Evolutionary conservation across 2,797 vertebrate species (phyloP).

Genomic region (Pteronotus mesoamericanus): DNA sequence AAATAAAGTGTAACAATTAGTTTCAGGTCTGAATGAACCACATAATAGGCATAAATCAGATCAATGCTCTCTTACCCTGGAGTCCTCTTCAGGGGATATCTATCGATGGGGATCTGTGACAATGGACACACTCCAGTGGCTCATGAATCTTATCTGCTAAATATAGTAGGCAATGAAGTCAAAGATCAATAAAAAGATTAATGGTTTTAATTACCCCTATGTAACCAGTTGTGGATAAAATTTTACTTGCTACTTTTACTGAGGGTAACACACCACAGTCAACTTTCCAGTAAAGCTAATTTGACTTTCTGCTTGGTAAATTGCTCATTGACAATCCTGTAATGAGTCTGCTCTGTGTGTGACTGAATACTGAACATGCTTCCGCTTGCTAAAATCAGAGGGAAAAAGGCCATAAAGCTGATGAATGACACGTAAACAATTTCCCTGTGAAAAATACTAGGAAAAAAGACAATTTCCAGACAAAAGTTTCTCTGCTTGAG

Average conservation of each 20-base stretch:
- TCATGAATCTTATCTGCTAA: constrained; percentile 66
- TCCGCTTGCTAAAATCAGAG: constrained; percentile 62
- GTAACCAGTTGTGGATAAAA: constrained; percentile 71
- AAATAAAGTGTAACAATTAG: constrained; percentile 53
- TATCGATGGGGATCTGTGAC: constrained; percentile 42
- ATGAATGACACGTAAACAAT: constrained; percentile 77
- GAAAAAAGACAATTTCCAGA: constrained; percentile 73
- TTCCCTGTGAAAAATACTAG: constrained; percentile 78
- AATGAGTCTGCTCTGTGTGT: constrained; percentile 79
- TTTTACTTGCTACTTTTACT: constrained; percentile 68
- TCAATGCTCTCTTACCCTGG: constrained; percentile 40
- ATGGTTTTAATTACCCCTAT: constrained; percentile 76
- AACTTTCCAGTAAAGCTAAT: constrained; percentile 73
- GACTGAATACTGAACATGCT: constrained; percentile 73
- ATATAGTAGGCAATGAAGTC: constrained; percentile 53
- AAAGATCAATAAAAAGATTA: constrained; percentile 75
- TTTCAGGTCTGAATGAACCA: constrained; percentile 54
- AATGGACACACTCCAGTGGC: constrained; percentile 58
- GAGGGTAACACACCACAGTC: constrained; percentile 69
- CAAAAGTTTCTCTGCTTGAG: constrained; percentile 69
- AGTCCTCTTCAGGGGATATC: constrained; percentile 32
- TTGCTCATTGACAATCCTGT: constrained; percentile 76
- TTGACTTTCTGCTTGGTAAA: constrained; percentile 78
- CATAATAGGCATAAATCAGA: constrained; percentile 45
- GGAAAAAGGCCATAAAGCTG: constrained; percentile 73